Evolutionary conservation across 2,113 vertebrate species (phyloP), one percentile per base, ranked within the genome.

Genomic region (Albula glossodonta): DNA sequence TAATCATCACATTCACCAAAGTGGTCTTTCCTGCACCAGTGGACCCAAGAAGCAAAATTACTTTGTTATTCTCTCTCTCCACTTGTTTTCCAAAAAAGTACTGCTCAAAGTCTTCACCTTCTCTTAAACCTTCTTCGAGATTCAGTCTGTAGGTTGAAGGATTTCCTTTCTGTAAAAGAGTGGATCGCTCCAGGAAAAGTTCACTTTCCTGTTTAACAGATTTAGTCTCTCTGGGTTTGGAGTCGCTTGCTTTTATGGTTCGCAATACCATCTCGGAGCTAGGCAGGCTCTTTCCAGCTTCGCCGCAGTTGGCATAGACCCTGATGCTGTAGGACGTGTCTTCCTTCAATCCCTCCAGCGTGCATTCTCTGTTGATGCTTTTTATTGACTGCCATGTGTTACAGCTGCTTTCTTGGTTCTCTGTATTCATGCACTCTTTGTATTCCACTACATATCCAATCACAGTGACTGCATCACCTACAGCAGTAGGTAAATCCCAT

Each of bases 21-120:
- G 90, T 90, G 48, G 90, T 90, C 87, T 90, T 90, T 78, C 90
- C 90, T 82, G 85, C 57, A 50, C 90, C 90, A 13, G 84, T 91
- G 12, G 87, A 60, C 52, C 90, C 90, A n/a, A 91, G 51, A 50
- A 91, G 79, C 53, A 91, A 70, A 15, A 91, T 83, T 0, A 89
- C 88, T 78, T 91, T 91, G 78, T 86, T 88, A 80, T 88, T 85
- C 51, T 50, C 56, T 57, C 85, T 80, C 53, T 89, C 87, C 41
- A 86, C 87, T 19, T 88, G 87, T 74, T 6, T 81, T 11, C 88
- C 90, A 70, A 90, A 90, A 2, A 60, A 84, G 57, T 66, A 85
- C 22, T 88, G 82, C 17, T 70, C 31, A 74, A 88, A 83, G 57
- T 60, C 15, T 0, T 66, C 25, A 82, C 5, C 80, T 2, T 81